Evolutionary conservation across 2,888 invertebrate species (phyloP).

Genomic region (Smittia aterrima): DNA sequence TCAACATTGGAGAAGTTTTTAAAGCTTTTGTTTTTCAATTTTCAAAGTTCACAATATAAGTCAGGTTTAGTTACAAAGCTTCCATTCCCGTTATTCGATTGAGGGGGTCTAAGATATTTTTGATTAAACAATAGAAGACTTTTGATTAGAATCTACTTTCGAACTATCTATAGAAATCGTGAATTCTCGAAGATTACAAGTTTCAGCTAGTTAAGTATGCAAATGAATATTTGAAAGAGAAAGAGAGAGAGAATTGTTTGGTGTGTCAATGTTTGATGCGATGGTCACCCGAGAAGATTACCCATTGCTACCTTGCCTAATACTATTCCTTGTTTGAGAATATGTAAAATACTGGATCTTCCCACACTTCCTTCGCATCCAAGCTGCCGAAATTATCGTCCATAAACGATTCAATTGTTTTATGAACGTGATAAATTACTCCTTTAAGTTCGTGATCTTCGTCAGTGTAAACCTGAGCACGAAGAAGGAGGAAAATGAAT

Average conservation of each 20-base stretch:
- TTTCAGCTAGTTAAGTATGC: too few relatives aligned
- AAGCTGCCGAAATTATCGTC: conserved; percentile 77
- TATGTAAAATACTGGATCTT: conserved; percentile 37
- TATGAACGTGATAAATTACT: conserved; percentile 74
- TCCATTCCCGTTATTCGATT: too few relatives aligned
- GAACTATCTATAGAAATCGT: too few relatives aligned
- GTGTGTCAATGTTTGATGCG: not conserved
- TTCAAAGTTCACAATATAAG: not conserved
- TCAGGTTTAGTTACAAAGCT: too few relatives aligned
- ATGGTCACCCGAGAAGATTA: not conserved
- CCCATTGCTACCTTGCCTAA: conserved; percentile 12
- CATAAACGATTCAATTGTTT: conserved; percentile 82
- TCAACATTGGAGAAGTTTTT: not conserved
- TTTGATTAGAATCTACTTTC: too few relatives aligned
- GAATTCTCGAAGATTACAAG: too few relatives aligned
- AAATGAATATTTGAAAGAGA: not conserved
- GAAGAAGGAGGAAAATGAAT: not conserved
- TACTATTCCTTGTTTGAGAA: conserved; percentile 38
- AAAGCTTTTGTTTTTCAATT: not conserved
- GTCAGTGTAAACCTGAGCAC: conserved; percentile 78
- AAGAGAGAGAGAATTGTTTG: not conserved
- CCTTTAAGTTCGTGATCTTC: conserved; percentile 75
- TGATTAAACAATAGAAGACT: too few relatives aligned
- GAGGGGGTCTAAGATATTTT: too few relatives aligned
- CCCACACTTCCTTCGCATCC: conserved; percentile 49